Evolutionary conservation across 1,140 invertebrate species (phyloP), one percentile per base, ranked within the genome.

Genomic region (Drosophila ficusphila): DNA sequence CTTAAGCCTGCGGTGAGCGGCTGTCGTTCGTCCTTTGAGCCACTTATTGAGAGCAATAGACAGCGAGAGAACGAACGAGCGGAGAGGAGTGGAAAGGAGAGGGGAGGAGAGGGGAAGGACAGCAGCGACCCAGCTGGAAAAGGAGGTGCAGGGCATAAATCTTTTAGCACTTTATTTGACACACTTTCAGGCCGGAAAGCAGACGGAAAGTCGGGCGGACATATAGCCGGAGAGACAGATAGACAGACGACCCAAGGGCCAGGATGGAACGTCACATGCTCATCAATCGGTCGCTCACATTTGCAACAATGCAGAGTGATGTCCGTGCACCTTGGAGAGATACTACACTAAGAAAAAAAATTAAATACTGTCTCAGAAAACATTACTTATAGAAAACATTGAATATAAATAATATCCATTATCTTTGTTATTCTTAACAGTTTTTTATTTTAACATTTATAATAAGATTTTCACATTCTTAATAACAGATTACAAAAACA

Each of bases 101-200:
- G n/a, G n/a, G n/a, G n/a, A n/a, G n/a, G n/a, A 7, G 8, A 36
- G 39, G 25, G 25, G 18, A 12, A 27, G 12, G 27, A 27, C 11
- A 33, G 52, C 25, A 60, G 47, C 36, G 46, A 39, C 46, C 53
- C 51, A 64, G 61, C 56, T 27, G 29, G 48, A 27, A 62, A 42
- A 65, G 67, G 68, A 77, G 52, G 76, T 54, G 56, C 67, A 73
- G 73, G 56, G 62, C 79, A 89, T 89, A 89, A 89, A 89, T 89
- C 85, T 85, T 85, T 81, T 85, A 89, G 70, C 76, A 89, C 86
- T 89, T 78, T 78, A 89, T 89, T 77, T 89, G 85, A 89, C 85
- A 89, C 62, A 89, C 61, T 89, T 89, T 70, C 53, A 33, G 48
- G 29, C 39, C 67, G 34, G 49, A 52, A 36, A 36, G 19, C 9